A percentile compares a stretch with the other conserved stretches of the same genome.
Conservation (phyloP, 1,140 invertebrate genomes). For the Anastatus disparis region DNA sequence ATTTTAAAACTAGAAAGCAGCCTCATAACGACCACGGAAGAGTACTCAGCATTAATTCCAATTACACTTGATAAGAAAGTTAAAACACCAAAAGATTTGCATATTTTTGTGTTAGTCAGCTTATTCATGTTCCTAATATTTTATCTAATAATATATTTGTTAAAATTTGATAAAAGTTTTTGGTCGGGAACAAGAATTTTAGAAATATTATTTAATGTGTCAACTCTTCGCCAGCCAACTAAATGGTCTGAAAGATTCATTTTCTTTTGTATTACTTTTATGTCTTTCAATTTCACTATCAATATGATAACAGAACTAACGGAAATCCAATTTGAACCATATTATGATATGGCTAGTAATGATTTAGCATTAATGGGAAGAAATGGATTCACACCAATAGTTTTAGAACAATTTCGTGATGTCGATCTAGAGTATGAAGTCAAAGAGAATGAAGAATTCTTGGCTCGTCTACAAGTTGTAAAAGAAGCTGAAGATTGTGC, state of each 20-base stretch:
- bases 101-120: not conserved
- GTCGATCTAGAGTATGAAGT: not conserved
- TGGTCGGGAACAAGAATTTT: not conserved
- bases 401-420: not conserved
- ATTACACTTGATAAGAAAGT: not conserved
- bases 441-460: not conserved
- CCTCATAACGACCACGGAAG: not conserved
- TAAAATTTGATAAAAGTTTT: not conserved
- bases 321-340: not conserved
- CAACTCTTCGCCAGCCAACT: not conserved
- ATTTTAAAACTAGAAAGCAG: no score
- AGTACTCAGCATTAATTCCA: not conserved
- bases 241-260: not conserved
- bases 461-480: not conserved
- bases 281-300: not conserved
- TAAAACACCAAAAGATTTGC: not conserved
- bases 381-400: not conserved
- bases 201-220: not conserved
- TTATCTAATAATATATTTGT: not conserved
- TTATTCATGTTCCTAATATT: not conserved
- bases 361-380: not conserved
- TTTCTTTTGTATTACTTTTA: not conserved
- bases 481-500: not conserved
- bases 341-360: not conserved
- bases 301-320: not conserved